Evolutionary conservation across 1,140 invertebrate genomes (phyloP).

Genomic region (Copidosoma floridanum): DNA sequence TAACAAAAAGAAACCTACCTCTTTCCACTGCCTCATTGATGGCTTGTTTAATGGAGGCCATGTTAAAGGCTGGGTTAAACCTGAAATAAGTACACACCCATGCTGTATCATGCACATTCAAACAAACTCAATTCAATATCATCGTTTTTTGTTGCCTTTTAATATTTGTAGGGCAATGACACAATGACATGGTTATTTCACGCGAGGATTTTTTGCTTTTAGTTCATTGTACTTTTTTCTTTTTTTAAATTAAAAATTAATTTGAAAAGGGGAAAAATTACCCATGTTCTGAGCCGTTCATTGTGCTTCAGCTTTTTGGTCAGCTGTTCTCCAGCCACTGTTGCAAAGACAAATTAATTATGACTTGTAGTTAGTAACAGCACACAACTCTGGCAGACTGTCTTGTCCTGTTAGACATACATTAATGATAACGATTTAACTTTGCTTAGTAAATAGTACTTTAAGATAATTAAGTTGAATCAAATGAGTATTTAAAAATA

Average conservation of each 20-base stretch:
- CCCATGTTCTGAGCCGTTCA: slow-evolving; percentile 79
- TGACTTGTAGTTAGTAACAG: slow-evolving; percentile 33
- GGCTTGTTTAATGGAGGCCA: slow-evolving; percentile 88
- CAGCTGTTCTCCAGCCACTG: slow-evolving; percentile 24
- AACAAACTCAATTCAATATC: no score
- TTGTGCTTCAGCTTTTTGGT: slow-evolving; percentile 52
- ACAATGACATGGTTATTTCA: slow-evolving; percentile 29
- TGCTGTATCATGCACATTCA: slow-evolving; percentile 35
- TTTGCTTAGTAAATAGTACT: no score
- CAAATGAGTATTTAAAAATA: no score
- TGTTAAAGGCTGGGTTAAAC: slow-evolving; percentile 87
- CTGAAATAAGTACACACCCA: slow-evolving; percentile 59
- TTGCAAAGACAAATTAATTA: slow-evolving; percentile 38
- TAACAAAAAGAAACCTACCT: slow-evolving; percentile 59
- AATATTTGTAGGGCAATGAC: slow-evolving; percentile 33
- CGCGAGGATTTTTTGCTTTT: neutral
- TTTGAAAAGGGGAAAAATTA: slow-evolving; percentile 46
- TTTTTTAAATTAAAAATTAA: neutral
- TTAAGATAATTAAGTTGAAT: neutral
- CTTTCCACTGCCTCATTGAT: slow-evolving; percentile 90
- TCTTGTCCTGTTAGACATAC: slow-evolving; percentile 42
- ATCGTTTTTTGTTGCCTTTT: slow-evolving; percentile 6
- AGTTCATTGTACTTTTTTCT: no score
- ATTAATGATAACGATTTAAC: slow-evolving; percentile 2
- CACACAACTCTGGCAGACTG: slow-evolving; percentile 31